Conservation (phyloP, 2,888 invertebrate genomes). For the Leptopilina syphax region DNA sequence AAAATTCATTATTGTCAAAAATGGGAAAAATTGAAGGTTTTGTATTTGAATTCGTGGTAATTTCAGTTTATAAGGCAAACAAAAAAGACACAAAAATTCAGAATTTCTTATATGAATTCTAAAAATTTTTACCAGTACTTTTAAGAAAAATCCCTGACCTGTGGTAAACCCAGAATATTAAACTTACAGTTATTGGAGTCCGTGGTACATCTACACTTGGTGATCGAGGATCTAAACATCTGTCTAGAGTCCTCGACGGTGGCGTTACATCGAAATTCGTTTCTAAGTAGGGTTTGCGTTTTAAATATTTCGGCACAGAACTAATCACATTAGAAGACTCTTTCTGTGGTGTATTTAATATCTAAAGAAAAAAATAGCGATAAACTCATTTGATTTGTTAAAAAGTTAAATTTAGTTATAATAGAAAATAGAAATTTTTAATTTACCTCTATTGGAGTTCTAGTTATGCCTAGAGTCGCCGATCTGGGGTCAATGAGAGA, state of each 20-base stretch:
- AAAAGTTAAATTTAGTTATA: neutral
- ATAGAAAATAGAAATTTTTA: neutral
- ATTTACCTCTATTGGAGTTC: conserved; percentile 58
- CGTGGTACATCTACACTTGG: conserved; percentile 54
- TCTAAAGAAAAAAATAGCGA: conserved; percentile 35
- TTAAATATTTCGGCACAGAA: conserved; percentile 67
- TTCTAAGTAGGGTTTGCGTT: conserved; percentile 67
- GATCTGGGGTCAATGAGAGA: conserved; percentile 56
- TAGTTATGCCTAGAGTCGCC: conserved; percentile 52
- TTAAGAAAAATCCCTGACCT: no score
- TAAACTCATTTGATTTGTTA: neutral
- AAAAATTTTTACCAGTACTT: no score
- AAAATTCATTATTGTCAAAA: no score
- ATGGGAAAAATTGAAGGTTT: no score
- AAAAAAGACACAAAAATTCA: no score
- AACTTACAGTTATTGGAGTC: conserved; percentile 61
- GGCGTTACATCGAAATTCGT: conserved; percentile 67
- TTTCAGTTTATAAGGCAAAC: no score
- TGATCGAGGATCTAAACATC: conserved; percentile 55
- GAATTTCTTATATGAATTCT: no score
- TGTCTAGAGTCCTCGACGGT: conserved; percentile 57
- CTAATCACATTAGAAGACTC: conserved; percentile 51
- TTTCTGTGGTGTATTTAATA: conserved; percentile 46
- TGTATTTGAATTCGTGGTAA: no score
- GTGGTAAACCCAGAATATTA: no score